These are phyloP conservation scores for Prosapia bicincta DNA, from an alignment of 2,888 invertebrate species.

Conservation along the genomic window DNA sequence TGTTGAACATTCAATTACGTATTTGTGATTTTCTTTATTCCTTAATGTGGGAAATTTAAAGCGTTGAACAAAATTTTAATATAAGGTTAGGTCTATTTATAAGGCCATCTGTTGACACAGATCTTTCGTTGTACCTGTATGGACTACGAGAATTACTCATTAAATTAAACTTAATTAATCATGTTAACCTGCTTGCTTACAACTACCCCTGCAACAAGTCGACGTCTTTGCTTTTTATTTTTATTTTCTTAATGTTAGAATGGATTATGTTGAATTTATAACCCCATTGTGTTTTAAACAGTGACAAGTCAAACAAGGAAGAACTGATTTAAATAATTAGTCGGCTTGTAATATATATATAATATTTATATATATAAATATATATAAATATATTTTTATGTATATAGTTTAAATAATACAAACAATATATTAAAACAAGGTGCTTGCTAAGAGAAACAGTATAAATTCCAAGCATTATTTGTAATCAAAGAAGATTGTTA, in stretches of 20 bases:
- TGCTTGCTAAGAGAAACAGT: background rate
- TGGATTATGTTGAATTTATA: constrained; percentile 16
- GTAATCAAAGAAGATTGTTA: constrained; percentile 21
- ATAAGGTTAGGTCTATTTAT: background rate
- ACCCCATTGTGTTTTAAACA: constrained; percentile 13
- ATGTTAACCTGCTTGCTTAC: constrained; percentile 19
- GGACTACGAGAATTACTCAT: constrained; percentile 23
- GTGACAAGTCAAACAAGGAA: constrained; percentile 12
- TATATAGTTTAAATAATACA: background rate
- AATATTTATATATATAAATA: background rate
- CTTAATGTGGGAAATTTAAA: background rate
- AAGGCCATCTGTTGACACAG: constrained; percentile 11
- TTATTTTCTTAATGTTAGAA: constrained; percentile 15
- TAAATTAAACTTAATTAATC: constrained; percentile 12
- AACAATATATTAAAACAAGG: background rate
- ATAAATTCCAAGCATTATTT: background rate
- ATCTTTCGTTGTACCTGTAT: constrained; percentile 26
- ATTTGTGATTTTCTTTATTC: background rate
- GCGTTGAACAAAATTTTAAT: background rate
- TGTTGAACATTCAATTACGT: constrained; percentile 12
- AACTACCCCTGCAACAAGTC: constrained; percentile 12
- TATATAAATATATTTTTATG: background rate
- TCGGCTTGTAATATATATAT: background rate
- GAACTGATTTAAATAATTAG: background rate
- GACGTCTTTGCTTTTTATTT: constrained; percentile 21